Percentiles rank a stretch among this genome's conserved stretches.
Evolutionary conservation across 2,888 invertebrate genomes (phyloP).

Genomic region (Catocala sponsa): DNA sequence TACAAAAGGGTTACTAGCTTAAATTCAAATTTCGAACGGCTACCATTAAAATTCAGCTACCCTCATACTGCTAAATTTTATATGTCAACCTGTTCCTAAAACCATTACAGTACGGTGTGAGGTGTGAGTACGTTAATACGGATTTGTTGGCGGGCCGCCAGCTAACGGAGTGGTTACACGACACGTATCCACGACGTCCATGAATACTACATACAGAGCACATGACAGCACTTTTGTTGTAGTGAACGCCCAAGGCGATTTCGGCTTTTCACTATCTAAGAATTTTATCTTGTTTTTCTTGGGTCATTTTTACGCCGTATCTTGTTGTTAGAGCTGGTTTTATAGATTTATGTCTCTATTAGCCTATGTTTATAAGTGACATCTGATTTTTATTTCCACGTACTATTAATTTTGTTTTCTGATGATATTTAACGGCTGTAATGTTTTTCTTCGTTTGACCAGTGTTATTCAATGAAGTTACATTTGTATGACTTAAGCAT

Average conservation of each 20-base stretch:
- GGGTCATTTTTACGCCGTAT: slow-evolving; percentile 12
- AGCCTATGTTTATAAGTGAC: neutral
- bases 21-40: slow-evolving; percentile 7
- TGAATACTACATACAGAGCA: slow-evolving; percentile 45
- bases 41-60: slow-evolving; percentile 18
- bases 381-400: neutral
- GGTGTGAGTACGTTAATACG: slow-evolving; percentile 57
- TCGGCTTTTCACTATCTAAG: slow-evolving; percentile 31
- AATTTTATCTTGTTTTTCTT: slow-evolving; percentile 35
- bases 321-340: slow-evolving; percentile 1
- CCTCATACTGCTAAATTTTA: slow-evolving; percentile 19
- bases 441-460: no score
- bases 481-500: no score
- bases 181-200: slow-evolving; percentile 35
- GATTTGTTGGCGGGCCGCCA: slow-evolving; percentile 77
- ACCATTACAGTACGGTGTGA: slow-evolving; percentile 59
- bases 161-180: slow-evolving; percentile 51
- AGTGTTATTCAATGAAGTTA: no score
- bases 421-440: no score
- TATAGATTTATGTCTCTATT: slow-evolving; percentile 15
- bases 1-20: slow-evolving; percentile 3
- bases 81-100: slow-evolving; percentile 15
- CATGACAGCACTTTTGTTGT: slow-evolving; percentile 49
- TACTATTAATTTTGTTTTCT: no score
- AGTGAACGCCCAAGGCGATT: slow-evolving; percentile 35